Conservation (phyloP, 2,113 vertebrate genomes). For the Pelusios castaneus region DNA sequence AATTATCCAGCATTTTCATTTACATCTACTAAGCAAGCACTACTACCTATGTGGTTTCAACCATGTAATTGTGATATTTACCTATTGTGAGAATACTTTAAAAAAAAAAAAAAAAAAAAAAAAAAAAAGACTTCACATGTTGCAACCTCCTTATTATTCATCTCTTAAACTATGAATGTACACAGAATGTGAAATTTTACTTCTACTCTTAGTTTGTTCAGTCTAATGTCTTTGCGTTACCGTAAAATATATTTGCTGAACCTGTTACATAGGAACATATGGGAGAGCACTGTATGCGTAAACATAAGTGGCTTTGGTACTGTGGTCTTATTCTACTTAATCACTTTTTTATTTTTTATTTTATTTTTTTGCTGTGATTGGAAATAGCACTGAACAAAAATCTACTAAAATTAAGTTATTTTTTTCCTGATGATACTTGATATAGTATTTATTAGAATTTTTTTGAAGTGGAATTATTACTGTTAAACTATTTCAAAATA, state of each 20-base stretch:
- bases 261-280: conserved; percentile 74
- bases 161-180: conserved; percentile 73
- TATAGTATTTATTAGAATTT: conserved; percentile 74
- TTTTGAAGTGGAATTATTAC: conserved; percentile 72
- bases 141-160: conserved; percentile 54
- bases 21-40: conserved; percentile 59
- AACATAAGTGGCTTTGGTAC: conserved; percentile 72
- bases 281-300: conserved; percentile 68
- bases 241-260: conserved; percentile 73
- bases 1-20: conserved; percentile 18
- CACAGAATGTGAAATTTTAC: conserved; percentile 75
- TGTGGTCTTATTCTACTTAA: conserved; percentile 75
- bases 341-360: neutral
- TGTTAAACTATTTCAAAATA: conserved; percentile 68
- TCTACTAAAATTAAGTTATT: conserved; percentile 77
- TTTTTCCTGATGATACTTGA: conserved; percentile 79
- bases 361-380: conserved; percentile 65
- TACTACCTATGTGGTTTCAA: conserved; percentile 59
- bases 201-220: conserved; percentile 59
- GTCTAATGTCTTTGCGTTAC: conserved; percentile 58
- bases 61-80: conserved; percentile 12
- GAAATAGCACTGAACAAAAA: conserved; percentile 75
- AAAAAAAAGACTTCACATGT: conserved; percentile 53
- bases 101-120: neutral
- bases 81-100: neutral